These are phyloP conservation scores for Corynorhinus townsendii DNA, from an alignment of 2,113 vertebrate species.

Conservation along the genomic window DNA sequence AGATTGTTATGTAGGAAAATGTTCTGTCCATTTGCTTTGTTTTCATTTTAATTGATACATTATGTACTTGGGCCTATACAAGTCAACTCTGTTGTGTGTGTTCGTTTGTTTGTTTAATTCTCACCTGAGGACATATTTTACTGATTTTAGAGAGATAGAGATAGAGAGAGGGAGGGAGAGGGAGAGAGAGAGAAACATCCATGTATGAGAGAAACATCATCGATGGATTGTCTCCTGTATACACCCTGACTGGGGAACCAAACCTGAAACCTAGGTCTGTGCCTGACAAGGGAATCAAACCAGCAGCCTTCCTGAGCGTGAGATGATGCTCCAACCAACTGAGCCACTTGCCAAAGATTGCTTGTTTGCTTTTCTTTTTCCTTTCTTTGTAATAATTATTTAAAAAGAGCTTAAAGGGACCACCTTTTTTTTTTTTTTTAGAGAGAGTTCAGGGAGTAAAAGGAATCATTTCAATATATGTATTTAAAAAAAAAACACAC, in stretches of 20 bases:
- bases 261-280: background rate
- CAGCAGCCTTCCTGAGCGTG: background rate
- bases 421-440: background rate
- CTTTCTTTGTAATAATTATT: conserved; percentile 1
- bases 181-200: no score
- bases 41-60: background rate
- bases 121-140: background rate
- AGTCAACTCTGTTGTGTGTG: background rate
- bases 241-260: background rate
- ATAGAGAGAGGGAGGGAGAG: no score
- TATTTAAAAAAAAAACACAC: background rate
- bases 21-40: background rate
- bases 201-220: no score
- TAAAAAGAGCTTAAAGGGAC: background rate
- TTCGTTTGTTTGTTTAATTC: background rate
- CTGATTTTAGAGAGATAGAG: background rate
- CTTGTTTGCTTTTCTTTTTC: background rate
- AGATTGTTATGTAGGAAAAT: background rate
- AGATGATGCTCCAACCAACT: background rate
- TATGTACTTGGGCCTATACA: background rate
- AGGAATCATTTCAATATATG: background rate
- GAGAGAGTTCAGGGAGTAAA: background rate
- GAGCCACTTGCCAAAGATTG: background rate
- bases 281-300: background rate
- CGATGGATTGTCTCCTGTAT: background rate